Base-by-base conservation (phyloP, 1,140 invertebrate genomes). In the Venturia canescens region DNA sequence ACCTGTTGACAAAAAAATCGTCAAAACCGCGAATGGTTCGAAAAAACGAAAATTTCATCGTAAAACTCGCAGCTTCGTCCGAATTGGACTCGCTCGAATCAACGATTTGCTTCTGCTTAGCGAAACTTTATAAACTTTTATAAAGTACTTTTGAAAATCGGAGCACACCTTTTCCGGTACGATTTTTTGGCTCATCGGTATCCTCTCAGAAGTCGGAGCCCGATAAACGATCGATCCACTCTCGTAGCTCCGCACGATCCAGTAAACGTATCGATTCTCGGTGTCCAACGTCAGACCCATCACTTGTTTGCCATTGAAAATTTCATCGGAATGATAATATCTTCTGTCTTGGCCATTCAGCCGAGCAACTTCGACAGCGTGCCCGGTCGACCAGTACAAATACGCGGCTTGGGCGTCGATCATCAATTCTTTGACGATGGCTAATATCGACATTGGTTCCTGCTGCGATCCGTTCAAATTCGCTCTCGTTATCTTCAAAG, bases 361-460 rank as follows among this genome's bases (percentile, higher is more conserved):
- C 60, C 94, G 92, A 0, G 96, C 94, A 48, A 95, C 95, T 91
- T 97, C 96, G 0, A 99, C 94, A 0, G 95, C 95, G 82, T 96
- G 94, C 0, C 94, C 94, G 0, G 97, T 98, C 11, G 96, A 96
- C 96, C 97, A 99, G 86, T 98, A 98, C 23, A 99, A 92, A 83
- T 95, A 95, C 0, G 96, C 97, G 83, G 95, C 94, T 4, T 95
- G 83, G 0, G 97, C 94, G 88, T 99, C 97, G 27, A 98, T 94
- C 23, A 95, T 94, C 21, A 98, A 89, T 85, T 97, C 95, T 86
- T 96, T 95, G 5, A 96, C 96, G 23, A 95, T 93, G 2, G 96
- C 96, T 16, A 97, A 91, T 80, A 97, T 94, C 3, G 95, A 95
- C 70, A 98, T 93, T 7, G 95, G 95, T 88, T 97, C 96, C 83